Percentiles rank a stretch among this genome's conserved stretches.
Evolutionary conservation across 2,888 invertebrate genomes (phyloP).

Genomic region (Drosophila paramelanica): DNA sequence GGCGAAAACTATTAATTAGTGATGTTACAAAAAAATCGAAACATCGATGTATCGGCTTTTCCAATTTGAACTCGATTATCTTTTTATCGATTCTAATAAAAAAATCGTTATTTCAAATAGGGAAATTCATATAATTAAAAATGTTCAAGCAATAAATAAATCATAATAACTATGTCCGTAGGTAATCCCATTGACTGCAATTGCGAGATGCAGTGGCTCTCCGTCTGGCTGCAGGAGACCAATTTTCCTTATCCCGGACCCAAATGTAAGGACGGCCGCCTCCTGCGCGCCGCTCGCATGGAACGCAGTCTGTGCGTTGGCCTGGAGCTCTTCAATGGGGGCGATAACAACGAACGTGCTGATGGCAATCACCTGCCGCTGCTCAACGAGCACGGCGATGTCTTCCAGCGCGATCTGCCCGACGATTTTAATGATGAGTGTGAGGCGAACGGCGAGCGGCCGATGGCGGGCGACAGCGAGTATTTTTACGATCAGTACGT

Average conservation of each 20-base stretch:
- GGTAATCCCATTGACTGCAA: slow-evolving; percentile 94
- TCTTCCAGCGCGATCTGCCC: slow-evolving; percentile 87
- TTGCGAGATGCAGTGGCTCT: slow-evolving; percentile 93
- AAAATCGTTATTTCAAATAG: too few species aligned
- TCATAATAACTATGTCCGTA: slow-evolving; percentile 71
- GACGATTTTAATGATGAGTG: slow-evolving; percentile 86
- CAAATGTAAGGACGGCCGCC: slow-evolving; percentile 91
- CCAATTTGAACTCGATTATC: too few species aligned
- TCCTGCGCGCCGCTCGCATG: slow-evolving; percentile 90
- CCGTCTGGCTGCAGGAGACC: slow-evolving; percentile 92
- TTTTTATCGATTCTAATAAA: too few species aligned
- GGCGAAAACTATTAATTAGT: too few species aligned
- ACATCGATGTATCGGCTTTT: too few species aligned
- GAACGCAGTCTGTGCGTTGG: slow-evolving; percentile 89
- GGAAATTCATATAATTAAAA: too few species aligned
- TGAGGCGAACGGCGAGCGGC: slow-evolving; percentile 86
- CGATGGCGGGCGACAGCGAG: slow-evolving; percentile 91
- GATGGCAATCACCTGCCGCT: slow-evolving; percentile 86
- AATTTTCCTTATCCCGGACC: slow-evolving; percentile 89
- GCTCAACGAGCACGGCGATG: slow-evolving; percentile 90
- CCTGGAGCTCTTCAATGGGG: slow-evolving; percentile 64
- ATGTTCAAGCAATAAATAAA: too few species aligned
- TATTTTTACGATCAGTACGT: slow-evolving; percentile 94
- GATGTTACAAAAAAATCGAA: too few species aligned
- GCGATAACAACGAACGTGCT: slow-evolving; percentile 70